These are phyloP conservation scores for Spinus pinus DNA, from an alignment of 2,797 vertebrate genomes.

Conservation along the genomic window DNA sequence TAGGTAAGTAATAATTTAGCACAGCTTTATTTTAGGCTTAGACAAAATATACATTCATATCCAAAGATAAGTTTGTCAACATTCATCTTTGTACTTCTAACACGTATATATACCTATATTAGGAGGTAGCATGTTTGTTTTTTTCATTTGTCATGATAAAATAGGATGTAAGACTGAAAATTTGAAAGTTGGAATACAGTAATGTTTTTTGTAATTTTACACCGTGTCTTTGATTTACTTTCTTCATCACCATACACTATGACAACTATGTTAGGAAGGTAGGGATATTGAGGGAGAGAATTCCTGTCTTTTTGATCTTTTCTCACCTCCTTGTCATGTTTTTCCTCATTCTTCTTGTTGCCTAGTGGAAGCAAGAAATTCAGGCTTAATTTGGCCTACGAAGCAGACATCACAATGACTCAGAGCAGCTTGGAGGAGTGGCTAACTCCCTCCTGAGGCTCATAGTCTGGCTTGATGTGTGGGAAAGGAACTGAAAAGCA, in stretches of 20 bases:
- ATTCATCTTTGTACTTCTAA: not conserved
- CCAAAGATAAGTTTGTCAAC: not conserved
- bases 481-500: conserved; percentile 41
- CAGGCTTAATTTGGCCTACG: conserved; percentile 37
- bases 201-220: not conserved
- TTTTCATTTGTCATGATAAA: not conserved
- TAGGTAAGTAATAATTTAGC: not conserved
- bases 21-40: not conserved
- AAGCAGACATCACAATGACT: conserved; percentile 51
- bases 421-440: conserved; percentile 31
- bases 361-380: conserved; percentile 63
- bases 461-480: conserved; percentile 21
- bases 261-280: not conserved
- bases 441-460: conserved; percentile 25
- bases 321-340: not conserved
- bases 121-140: not conserved
- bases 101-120: not conserved
- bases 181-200: not conserved
- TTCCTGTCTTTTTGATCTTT: conserved; percentile 45
- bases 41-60: not conserved
- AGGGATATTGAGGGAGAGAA: not conserved
- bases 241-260: not conserved
- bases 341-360: conserved; percentile 16
- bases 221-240: not conserved
- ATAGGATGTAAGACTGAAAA: not conserved